Percentiles rank a stretch among this genome's conserved stretches.
Evolutionary conservation across 2,888 invertebrate species (phyloP).

Genomic region (Lobophora halterata): DNA sequence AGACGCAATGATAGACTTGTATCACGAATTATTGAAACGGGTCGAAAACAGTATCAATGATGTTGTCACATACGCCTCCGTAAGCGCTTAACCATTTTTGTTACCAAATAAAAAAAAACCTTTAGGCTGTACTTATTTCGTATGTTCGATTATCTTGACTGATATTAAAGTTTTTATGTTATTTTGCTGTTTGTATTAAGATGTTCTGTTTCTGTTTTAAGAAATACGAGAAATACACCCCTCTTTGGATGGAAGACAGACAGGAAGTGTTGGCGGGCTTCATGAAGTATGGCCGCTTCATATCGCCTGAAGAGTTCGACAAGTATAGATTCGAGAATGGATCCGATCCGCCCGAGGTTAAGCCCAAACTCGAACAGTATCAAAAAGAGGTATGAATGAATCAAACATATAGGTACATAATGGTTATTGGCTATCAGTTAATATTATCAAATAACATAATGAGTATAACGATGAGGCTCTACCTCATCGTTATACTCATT

Average conservation of each 20-base stretch:
- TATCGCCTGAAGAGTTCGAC: conserved; percentile 88
- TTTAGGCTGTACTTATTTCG: no score
- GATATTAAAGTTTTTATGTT: conserved; percentile 1
- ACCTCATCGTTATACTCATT: no score
- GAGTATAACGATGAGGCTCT: no score
- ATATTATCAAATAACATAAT: no score
- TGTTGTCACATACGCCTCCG: conserved; percentile 59
- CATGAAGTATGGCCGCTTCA: conserved; percentile 86
- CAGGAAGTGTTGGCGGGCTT: conserved; percentile 88
- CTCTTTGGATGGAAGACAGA: conserved; percentile 91
- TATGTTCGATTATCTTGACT: no score
- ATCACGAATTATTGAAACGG: conserved; percentile 76
- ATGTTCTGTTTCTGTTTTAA: conserved; percentile 18
- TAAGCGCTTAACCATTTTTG: conserved; percentile 39
- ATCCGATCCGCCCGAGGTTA: conserved; percentile 82
- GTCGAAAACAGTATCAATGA: conserved; percentile 68
- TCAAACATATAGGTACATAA: no score
- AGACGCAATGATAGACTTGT: conserved; percentile 80
- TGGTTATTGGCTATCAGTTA: no score
- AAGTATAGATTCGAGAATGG: conserved; percentile 64
- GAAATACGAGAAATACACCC: conserved; percentile 85
- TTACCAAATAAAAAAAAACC: not conserved
- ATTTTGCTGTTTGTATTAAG: not conserved
- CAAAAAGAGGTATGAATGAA: conserved; percentile 82
- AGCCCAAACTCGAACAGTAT: conserved; percentile 83